Percentiles rank a stretch among this genome's conserved stretches.
These are phyloP conservation scores for Pachypeltis micranthus DNA, from an alignment of 1,140 invertebrate genomes.

Conservation along the genomic window DNA sequence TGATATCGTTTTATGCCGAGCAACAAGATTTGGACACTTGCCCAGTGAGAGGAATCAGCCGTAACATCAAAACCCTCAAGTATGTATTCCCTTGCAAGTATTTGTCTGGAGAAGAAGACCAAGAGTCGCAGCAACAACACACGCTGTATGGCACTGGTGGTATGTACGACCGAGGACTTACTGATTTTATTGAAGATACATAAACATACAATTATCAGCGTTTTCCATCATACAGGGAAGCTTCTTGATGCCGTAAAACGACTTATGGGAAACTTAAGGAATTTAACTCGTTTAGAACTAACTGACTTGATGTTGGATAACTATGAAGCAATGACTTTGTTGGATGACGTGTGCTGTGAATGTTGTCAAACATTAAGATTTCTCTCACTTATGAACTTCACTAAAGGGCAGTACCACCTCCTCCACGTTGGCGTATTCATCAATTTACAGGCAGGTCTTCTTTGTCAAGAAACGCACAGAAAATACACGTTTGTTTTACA, in stretches of 20 bases:
- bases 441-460: slow-evolving; percentile 46
- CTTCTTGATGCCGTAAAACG: slow-evolving; percentile 53
- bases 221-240: slow-evolving; percentile 36
- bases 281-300: slow-evolving; percentile 52
- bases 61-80: slow-evolving; percentile 47
- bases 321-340: slow-evolving; percentile 51
- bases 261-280: slow-evolving; percentile 53
- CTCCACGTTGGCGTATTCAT: slow-evolving; percentile 66
- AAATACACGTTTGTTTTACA: too few species aligned
- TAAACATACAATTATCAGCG: background rate
- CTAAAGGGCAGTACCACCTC: slow-evolving; percentile 56
- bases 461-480: too few species aligned
- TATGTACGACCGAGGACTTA: too few species aligned
- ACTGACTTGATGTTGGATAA: slow-evolving; percentile 65
- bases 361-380: slow-evolving; percentile 50
- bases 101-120: slow-evolving; percentile 43
- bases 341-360: slow-evolving; percentile 59
- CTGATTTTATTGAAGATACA: background rate
- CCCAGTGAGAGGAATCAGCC: slow-evolving; percentile 40
- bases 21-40: slow-evolving; percentile 32
- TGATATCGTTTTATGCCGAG: slow-evolving; percentile 60
- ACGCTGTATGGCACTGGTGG: slow-evolving; percentile 63
- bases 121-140: slow-evolving; percentile 38
- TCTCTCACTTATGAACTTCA: slow-evolving; percentile 62
- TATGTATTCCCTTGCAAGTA: slow-evolving; percentile 70